Percentiles rank a stretch among this genome's conserved stretches.
phyloP scores from a whole-genome alignment of 2,797 vertebrate genomes.

The Manis javanica region DNA sequence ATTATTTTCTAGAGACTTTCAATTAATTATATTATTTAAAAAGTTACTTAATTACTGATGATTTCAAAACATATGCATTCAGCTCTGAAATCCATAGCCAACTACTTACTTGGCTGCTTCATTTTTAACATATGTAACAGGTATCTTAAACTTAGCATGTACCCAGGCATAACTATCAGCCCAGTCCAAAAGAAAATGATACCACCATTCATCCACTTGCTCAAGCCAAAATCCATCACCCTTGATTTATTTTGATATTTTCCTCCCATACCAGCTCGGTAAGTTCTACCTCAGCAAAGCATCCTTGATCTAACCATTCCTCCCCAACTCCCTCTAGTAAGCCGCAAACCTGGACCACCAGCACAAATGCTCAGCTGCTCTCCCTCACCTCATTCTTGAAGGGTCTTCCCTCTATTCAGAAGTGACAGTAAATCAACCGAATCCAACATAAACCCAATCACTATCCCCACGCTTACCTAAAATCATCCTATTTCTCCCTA shows the following conservation, averaged over 20 bases:
- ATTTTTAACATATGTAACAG: not conserved
- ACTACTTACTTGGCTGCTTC: not conserved
- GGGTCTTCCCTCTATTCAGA: not conserved
- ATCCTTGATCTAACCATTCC: not conserved
- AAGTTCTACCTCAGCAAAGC: not conserved
- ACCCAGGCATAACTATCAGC: not conserved
- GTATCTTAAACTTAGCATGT: not conserved
- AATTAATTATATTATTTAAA: not conserved
- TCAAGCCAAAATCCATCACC: not conserved
- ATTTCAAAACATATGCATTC: not conserved
- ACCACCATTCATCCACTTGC: not conserved
- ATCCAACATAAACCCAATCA: not conserved
- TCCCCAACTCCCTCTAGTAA: not conserved
- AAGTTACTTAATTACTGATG: not conserved
- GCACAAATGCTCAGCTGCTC: no score
- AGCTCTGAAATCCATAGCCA: not conserved
- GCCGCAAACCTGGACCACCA: not conserved
- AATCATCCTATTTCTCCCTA: not conserved
- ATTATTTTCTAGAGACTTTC: conserved; percentile 11
- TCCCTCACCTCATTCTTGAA: not conserved
- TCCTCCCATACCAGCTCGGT: not conserved
- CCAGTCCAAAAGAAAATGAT: not conserved
- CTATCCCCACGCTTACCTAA: not conserved
- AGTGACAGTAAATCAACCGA: not conserved
- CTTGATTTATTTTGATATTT: not conserved